Percentiles rank a stretch among this genome's conserved stretches.
These are phyloP conservation scores for Thymallus thymallus DNA, from an alignment of 2,113 vertebrate genomes.

Conservation along the genomic window DNA sequence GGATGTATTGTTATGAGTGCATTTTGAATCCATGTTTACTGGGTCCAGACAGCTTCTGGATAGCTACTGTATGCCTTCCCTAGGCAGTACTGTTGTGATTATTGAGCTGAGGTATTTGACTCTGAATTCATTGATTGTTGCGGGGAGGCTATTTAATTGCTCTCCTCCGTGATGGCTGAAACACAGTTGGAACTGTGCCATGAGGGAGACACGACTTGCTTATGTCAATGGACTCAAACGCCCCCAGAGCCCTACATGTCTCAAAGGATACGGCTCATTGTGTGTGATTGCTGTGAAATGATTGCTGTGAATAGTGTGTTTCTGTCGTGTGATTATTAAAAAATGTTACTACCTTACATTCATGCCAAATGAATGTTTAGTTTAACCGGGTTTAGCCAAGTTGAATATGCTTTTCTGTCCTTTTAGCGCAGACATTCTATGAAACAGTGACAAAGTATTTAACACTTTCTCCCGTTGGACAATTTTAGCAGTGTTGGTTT, in stretches of 20 bases:
- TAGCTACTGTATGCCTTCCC: conserved; percentile 3
- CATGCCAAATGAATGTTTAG: too few relatives aligned
- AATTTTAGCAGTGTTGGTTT: background rate
- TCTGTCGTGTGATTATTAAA: background rate
- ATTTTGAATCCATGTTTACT: background rate
- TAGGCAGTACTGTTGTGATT: conserved; percentile 33
- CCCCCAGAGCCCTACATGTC: background rate
- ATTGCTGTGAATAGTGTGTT: too few relatives aligned
- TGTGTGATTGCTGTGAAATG: too few relatives aligned
- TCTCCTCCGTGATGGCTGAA: conserved; percentile 19
- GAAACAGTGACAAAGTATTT: background rate
- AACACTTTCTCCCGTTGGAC: too few relatives aligned
- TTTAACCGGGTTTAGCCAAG: too few relatives aligned
- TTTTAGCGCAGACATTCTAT: too few relatives aligned
- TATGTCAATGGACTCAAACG: conserved; percentile 1
- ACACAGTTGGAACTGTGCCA: conserved; percentile 23
- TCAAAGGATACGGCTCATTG: conserved; percentile 2
- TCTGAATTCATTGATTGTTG: conserved; percentile 32
- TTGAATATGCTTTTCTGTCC: conserved; percentile 6
- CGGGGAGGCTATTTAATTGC: conserved; percentile 10
- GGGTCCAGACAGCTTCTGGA: background rate
- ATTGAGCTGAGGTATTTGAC: conserved; percentile 27
- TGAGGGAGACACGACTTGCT: background rate
- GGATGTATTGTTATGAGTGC: background rate
- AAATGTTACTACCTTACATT: conserved; percentile 13